Evolutionary conservation across 2,113 vertebrate genomes (phyloP), one percentile per base, ranked within the genome.

Genomic region (Dendropsophus ebraccatus): DNA sequence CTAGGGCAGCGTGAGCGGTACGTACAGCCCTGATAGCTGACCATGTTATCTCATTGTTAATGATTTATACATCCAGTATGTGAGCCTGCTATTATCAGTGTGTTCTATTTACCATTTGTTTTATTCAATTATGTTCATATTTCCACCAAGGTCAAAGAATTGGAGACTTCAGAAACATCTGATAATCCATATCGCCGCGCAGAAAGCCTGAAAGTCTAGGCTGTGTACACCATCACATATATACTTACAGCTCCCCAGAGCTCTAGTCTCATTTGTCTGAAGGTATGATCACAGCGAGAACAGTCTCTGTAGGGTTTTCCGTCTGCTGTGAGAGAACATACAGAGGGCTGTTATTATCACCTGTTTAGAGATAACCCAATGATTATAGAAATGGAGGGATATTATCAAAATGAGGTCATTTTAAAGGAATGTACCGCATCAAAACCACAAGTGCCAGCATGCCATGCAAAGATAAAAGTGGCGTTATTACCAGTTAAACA

Each of bases 341-440:
- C 7, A 86, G 56, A 67, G 0, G 3, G 56, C 77, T 90, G 47
- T n/a, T 84, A 30, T 41, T 21, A 54, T 82, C 65, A 45, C 77
- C 37, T 85, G 49, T 62, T 56, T 73, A 58, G 19, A 70, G 52
- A 28, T 50, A 70, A 72, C 54, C 25, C 25, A 69, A 28, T 50
- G 49, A 83, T 37, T 90, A 87, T 88, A 89, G 90, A 69, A 56
- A 83, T n/a, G 7, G 47, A 28, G 25, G 70, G 37, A 78, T 52
- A 58, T 78, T 14, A 37, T 32, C 8, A 28, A 6, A 32, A 6
- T 56, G 4, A 77, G 14, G n/a, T 77, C 12, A 54, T 8, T 77
- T 78, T 56, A 56, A 56, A 58, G 30, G 19, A 56, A 56, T 13
- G 17, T 35, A 50, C 12, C 45, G 16, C 11, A 56, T 37, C 19